Conservation (phyloP, 1,140 invertebrate genomes). For the Ptiloglossa arizonensis region DNA sequence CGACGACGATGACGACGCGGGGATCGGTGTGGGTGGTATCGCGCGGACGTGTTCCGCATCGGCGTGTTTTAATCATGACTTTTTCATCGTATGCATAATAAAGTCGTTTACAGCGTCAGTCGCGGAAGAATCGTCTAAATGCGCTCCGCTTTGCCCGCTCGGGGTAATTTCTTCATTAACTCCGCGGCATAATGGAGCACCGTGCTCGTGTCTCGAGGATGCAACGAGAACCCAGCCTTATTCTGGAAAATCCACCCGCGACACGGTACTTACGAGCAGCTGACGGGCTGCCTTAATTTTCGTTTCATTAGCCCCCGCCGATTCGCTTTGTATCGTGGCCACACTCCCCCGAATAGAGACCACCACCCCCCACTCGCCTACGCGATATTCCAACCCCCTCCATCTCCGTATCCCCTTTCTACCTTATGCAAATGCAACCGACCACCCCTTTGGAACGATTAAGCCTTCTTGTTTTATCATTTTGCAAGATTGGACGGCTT, state of each 20-base stretch:
- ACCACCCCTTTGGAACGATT: background rate
- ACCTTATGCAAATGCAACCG: background rate
- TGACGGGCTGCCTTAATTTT: conserved; percentile 68
- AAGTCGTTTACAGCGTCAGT: conserved; percentile 43
- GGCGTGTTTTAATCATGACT: conserved; percentile 37
- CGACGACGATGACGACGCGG: no score
- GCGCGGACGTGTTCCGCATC: background rate
- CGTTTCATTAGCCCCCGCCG: conserved; percentile 64
- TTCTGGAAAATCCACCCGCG: conserved; percentile 49
- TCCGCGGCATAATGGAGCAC: conserved; percentile 41
- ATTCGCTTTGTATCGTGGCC: conserved; percentile 52
- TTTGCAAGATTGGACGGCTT: conserved; percentile 25
- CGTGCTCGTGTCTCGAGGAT: conserved; percentile 42
- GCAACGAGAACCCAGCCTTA: conserved; percentile 18
- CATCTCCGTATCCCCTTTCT: background rate
- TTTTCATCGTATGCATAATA: conserved; percentile 51
- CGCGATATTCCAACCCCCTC: background rate
- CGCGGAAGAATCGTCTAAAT: conserved; percentile 53
- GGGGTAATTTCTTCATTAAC: conserved; percentile 70
- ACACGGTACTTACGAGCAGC: conserved; percentile 63
- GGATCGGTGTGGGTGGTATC: no score
- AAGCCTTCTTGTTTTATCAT: conserved; percentile 33
- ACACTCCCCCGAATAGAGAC: background rate
- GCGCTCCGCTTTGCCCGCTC: conserved; percentile 32
- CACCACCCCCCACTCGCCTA: no score